Conservation (phyloP, 2,113 vertebrate species). For the Hippocampus barbouri region DNA sequence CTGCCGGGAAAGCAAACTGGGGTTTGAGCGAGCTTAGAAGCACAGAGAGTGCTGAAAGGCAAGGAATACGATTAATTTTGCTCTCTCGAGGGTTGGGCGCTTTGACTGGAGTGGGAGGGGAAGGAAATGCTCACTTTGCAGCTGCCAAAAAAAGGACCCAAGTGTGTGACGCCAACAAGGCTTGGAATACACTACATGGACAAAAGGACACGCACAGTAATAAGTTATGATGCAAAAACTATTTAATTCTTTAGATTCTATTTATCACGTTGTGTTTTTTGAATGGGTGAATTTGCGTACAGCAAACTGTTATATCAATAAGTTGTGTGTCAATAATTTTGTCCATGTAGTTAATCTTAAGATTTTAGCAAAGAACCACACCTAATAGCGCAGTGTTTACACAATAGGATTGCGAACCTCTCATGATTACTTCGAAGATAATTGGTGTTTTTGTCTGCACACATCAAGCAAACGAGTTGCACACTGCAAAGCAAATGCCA, state of each 20-base stretch:
- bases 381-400: not conserved
- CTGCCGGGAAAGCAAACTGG: constrained; percentile 39
- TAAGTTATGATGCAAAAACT: no score
- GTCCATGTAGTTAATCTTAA: not conserved
- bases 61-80: constrained; percentile 73
- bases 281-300: no score
- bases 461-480: constrained; percentile 20
- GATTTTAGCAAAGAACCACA: not conserved
- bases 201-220: not conserved
- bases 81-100: constrained; percentile 51
- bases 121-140: constrained; percentile 48
- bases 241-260: no score
- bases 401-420: not conserved
- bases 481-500: constrained; percentile 46
- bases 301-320: not conserved
- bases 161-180: constrained; percentile 26
- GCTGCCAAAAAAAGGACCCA: constrained; percentile 31
- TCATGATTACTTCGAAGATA: not conserved
- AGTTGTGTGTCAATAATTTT: not conserved
- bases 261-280: no score
- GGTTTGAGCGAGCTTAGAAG: constrained; percentile 61
- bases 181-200: constrained; percentile 7
- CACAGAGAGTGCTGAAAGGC: constrained; percentile 60
- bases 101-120: constrained; percentile 24
- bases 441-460: constrained; percentile 2